phyloP scores from a whole-genome alignment of 2,888 invertebrate genomes.

The Vesta saturnalis region DNA sequence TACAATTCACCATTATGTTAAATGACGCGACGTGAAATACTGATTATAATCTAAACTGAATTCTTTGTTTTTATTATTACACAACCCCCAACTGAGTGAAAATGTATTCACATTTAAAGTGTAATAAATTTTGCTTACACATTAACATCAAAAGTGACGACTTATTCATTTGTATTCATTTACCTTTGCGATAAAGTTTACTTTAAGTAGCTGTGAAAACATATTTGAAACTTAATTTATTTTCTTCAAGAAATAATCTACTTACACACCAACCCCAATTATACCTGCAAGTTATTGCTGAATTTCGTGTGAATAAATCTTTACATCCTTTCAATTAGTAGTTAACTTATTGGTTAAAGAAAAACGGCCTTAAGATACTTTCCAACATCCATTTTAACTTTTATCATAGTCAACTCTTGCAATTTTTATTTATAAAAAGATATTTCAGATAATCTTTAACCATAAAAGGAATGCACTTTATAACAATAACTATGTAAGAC shows the following conservation, averaged over 20 bases:
- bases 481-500: too few relatives aligned
- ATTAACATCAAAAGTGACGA: slow-evolving; percentile 1
- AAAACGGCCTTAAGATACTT: too few relatives aligned
- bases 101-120: slow-evolving; percentile 1
- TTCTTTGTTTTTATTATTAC: slow-evolving; percentile 5
- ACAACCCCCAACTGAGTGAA: background rate
- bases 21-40: slow-evolving; percentile 5
- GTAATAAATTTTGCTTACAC: background rate
- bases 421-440: too few relatives aligned
- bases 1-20: slow-evolving; percentile 25
- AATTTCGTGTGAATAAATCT: background rate
- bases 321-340: background rate
- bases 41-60: slow-evolving; percentile 4
- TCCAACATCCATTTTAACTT: too few relatives aligned
- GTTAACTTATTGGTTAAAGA: too few relatives aligned
- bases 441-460: too few relatives aligned
- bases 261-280: background rate
- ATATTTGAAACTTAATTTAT: background rate
- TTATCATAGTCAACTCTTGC: too few relatives aligned
- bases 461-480: too few relatives aligned
- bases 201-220: background rate
- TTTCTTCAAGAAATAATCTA: background rate
- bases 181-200: background rate
- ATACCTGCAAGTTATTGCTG: background rate
- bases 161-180: background rate